Evolutionary conservation across 2,888 invertebrate species (phyloP).

Genomic region (Hecatera dysodea): DNA sequence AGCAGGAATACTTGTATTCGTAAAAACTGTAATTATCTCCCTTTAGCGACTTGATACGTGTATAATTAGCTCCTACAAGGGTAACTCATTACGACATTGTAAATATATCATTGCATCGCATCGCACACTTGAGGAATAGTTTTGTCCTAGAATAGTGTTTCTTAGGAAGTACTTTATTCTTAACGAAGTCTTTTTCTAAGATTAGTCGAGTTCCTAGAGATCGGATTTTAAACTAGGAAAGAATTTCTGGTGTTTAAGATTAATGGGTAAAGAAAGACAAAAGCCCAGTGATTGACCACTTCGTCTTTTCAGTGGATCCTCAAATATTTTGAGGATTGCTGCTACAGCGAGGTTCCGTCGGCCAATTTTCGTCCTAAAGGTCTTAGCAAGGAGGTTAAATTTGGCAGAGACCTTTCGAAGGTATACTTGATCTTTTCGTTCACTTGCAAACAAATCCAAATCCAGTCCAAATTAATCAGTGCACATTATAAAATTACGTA

Average conservation of each 20-base stretch:
- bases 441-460: not conserved
- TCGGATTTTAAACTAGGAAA: not conserved
- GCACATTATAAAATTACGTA: not conserved
- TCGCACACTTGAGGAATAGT: conserved; percentile 6
- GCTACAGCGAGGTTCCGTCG: too few species aligned
- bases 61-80: conserved; percentile 43
- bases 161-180: not conserved
- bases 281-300: too few species aligned
- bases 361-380: too few species aligned
- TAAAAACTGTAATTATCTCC: conserved; percentile 40
- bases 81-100: conserved; percentile 26
- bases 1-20: conserved; percentile 2
- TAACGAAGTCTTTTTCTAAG: not conserved
- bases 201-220: not conserved
- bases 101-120: conserved; percentile 7
- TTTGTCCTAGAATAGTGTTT: conserved; percentile 6
- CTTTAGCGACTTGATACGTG: conserved; percentile 10
- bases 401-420: too few species aligned
- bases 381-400: too few species aligned
- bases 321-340: not conserved
- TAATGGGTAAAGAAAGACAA: too few species aligned
- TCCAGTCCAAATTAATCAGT: not conserved
- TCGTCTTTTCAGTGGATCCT: too few species aligned
- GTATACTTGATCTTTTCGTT: not conserved
- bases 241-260: too few species aligned